Conservation (phyloP, 2,113 vertebrate genomes). For the Raja brachyura region DNA sequence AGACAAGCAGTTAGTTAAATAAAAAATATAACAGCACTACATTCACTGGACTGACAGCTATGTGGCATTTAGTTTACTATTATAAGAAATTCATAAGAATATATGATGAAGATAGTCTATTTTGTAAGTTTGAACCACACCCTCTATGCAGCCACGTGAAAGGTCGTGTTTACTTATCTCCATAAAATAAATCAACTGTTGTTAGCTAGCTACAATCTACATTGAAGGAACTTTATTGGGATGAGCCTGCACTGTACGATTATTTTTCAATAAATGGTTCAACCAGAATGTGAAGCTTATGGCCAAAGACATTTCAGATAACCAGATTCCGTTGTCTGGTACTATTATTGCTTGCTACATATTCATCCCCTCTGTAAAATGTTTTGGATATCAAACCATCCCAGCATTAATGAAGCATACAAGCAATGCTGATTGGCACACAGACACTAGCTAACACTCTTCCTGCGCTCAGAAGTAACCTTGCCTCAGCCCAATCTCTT, state of each 20-base stretch:
- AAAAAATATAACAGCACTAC: not conserved
- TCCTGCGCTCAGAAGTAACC: not conserved
- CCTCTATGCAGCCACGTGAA: not conserved
- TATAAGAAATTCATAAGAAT: not conserved
- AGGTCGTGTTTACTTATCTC: not conserved
- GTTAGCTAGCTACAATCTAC: not conserved
- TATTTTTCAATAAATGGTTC: not conserved
- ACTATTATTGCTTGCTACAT: not conserved
- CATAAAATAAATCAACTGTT: too few species aligned
- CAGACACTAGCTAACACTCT: not conserved
- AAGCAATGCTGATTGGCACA: not conserved
- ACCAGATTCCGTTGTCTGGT: not conserved
- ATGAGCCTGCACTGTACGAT: not conserved
- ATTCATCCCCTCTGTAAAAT: not conserved
- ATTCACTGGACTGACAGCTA: not conserved
- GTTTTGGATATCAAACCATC: too few species aligned
- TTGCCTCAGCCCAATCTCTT: not conserved
- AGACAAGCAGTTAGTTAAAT: not conserved
- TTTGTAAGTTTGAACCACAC: not conserved
- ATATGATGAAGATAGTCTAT: not conserved
- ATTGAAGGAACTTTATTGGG: not conserved
- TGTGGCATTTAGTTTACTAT: not conserved
- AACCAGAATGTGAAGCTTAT: not conserved
- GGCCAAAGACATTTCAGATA: not conserved
- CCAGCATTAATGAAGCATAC: too few species aligned